Evolutionary conservation across 2,113 vertebrate genomes (phyloP).

Genomic region (Otis tarda): DNA sequence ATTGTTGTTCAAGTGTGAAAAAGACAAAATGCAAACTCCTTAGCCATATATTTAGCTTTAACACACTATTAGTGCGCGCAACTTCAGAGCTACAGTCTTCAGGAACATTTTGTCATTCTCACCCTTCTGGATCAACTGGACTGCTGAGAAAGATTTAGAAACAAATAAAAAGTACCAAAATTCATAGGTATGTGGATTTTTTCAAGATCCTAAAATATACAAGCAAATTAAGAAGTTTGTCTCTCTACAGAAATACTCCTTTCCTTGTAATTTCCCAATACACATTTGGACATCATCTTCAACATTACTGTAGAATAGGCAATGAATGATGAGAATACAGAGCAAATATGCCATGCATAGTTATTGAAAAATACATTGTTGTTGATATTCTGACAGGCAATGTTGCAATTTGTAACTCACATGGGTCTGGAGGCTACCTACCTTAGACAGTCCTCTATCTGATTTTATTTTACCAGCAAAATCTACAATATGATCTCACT

Average conservation of each 20-base stretch:
- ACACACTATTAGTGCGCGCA: neutral
- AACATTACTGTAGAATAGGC: neutral
- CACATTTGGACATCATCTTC: neutral
- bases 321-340: neutral
- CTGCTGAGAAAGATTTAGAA: neutral
- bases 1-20: constrained; percentile 35
- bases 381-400: neutral
- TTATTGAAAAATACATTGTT: neutral
- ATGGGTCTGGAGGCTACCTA: neutral
- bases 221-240: neutral
- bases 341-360: neutral
- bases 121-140: neutral
- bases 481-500: neutral
- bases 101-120: neutral
- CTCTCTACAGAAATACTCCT: neutral
- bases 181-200: neutral
- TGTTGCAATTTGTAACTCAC: neutral
- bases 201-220: neutral
- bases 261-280: neutral
- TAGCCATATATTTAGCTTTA: neutral
- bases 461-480: neutral
- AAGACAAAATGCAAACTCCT: constrained; percentile 31
- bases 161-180: neutral
- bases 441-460: neutral
- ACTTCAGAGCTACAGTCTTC: neutral